Evolutionary conservation across 2,888 invertebrate genomes (phyloP).

Genomic region (Oscheius onirici): DNA sequence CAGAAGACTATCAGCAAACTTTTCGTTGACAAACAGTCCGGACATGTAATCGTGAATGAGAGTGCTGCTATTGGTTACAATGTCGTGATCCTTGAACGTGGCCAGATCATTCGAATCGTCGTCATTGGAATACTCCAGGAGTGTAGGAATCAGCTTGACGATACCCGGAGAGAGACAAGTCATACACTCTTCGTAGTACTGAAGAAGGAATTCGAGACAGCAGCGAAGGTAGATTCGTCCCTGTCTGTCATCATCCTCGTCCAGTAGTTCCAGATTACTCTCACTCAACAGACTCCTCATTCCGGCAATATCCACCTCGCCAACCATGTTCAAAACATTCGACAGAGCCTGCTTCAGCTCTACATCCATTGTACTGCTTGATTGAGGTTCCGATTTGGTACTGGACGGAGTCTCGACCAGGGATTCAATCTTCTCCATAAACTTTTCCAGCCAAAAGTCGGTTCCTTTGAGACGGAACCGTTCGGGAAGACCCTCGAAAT

Average conservation of each 20-base stretch:
- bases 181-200: slow-evolving; percentile 43
- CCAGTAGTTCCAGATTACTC: slow-evolving; percentile 8
- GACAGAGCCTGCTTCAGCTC: slow-evolving; percentile 2
- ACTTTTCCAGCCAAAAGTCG: slow-evolving; percentile 33
- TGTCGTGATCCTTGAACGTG: slow-evolving; percentile 40
- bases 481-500: slow-evolving; percentile 27
- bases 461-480: slow-evolving; percentile 34
- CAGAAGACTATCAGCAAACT: slow-evolving; percentile 35
- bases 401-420: slow-evolving; percentile 21
- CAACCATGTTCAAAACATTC: background rate
- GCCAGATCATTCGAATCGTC: slow-evolving; percentile 37
- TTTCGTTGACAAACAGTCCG: slow-evolving; percentile 32
- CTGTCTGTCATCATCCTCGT: slow-evolving; percentile 23
- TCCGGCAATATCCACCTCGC: background rate
- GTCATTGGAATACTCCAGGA: slow-evolving; percentile 47
- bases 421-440: slow-evolving; percentile 31
- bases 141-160: slow-evolving; percentile 39
- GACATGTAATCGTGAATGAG: slow-evolving; percentile 48
- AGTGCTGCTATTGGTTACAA: slow-evolving; percentile 31
- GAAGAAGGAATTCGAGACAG: slow-evolving; percentile 39
- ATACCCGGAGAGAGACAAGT: slow-evolving; percentile 42
- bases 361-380: background rate
- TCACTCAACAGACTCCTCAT: slow-evolving; percentile 20
- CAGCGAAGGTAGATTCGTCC: slow-evolving; percentile 44
- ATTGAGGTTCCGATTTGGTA: slow-evolving; percentile 10